phyloP scores from a whole-genome alignment of 2,797 vertebrate species.

The Calcarius lapponicus region DNA sequence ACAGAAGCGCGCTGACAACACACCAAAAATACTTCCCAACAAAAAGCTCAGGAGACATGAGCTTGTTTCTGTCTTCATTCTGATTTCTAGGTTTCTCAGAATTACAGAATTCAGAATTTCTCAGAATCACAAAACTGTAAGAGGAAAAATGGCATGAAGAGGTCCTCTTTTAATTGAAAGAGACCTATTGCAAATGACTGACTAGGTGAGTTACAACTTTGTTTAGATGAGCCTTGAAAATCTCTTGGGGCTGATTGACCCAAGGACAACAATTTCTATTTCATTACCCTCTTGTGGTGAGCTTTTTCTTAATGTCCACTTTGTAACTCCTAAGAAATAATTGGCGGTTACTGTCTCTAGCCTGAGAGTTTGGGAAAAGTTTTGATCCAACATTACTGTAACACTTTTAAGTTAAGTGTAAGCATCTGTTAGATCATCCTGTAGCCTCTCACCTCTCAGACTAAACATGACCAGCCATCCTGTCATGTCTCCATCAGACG shows the following conservation, averaged over 20 bases:
- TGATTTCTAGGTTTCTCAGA: neutral
- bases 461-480: neutral
- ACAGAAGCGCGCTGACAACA: neutral
- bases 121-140: neutral
- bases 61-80: neutral
- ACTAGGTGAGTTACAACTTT: neutral
- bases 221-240: neutral
- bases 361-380: neutral
- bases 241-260: neutral
- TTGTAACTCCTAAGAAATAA: neutral
- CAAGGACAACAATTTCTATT: neutral
- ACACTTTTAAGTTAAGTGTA: neutral
- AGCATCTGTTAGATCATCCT: neutral
- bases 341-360: neutral
- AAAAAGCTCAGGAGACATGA: neutral
- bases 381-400: neutral
- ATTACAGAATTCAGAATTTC: neutral
- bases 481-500: neutral
- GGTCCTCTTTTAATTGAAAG: neutral
- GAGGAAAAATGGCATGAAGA: neutral
- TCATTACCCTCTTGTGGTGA: neutral
- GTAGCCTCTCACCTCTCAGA: neutral
- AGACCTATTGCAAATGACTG: neutral
- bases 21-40: neutral
- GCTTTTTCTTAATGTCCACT: accelerated